phyloP scores from a whole-genome alignment of 64 coral and sea anemone genomes.

The Porites lutea region DNA sequence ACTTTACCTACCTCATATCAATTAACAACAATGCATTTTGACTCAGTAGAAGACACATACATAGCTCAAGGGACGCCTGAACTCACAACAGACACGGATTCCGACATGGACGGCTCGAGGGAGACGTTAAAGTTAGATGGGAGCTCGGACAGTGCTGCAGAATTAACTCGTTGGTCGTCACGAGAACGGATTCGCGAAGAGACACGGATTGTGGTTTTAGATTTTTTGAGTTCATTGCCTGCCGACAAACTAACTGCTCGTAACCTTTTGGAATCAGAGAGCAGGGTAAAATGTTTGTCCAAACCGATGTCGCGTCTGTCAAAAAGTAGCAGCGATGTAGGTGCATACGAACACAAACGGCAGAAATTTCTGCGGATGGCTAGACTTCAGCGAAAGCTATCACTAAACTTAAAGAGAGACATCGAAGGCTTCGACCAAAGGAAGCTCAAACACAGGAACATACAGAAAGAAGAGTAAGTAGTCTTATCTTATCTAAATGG shows the following conservation, averaged over 20 bases:
- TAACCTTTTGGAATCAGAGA: constrained; percentile 72
- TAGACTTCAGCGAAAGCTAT: constrained; percentile 80
- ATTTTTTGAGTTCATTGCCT: constrained; percentile 78
- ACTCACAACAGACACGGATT: constrained; percentile 23
- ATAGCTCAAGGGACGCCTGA: constrained; percentile 36
- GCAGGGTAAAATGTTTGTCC: constrained; percentile 51
- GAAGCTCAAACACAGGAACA: background rate
- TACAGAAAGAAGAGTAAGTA: constrained; percentile 28
- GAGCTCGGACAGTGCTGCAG: constrained; percentile 8
- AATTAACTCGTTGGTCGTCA: constrained; percentile 53
- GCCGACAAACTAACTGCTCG: constrained; percentile 85
- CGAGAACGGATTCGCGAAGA: constrained; percentile 86
- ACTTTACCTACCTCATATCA: no score
- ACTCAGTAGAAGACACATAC: constrained; percentile 30
- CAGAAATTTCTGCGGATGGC: constrained; percentile 89
- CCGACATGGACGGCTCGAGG: background rate
- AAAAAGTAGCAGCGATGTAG: constrained; percentile 87
- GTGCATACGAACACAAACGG: constrained; percentile 76
- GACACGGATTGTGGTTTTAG: constrained; percentile 86
- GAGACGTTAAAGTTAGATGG: background rate
- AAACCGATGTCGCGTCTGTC: constrained; percentile 63
- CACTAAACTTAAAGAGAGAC: constrained; percentile 86
- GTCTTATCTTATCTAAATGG: background rate
- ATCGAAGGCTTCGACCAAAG: constrained; percentile 83
- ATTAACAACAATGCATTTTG: background rate